Evolutionary conservation across 2,113 vertebrate species (phyloP).

Genomic region (Salvator merianae): DNA sequence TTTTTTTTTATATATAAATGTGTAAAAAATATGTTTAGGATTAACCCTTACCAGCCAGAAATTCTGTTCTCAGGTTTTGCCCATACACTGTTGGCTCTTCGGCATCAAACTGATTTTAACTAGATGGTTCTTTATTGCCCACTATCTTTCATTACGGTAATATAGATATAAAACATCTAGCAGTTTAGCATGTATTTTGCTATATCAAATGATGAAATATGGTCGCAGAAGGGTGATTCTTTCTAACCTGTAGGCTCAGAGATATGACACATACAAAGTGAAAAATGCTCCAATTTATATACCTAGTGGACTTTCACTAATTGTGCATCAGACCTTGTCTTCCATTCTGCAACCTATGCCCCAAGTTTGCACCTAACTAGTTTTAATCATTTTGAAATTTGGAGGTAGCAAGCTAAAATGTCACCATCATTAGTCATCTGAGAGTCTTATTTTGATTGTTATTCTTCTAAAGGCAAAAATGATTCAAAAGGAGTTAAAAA

Average conservation of each 20-base stretch:
- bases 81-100: too few relatives aligned
- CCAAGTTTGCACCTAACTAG: not conserved
- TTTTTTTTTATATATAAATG: too few relatives aligned
- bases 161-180: too few relatives aligned
- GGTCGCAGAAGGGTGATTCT: not conserved
- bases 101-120: too few relatives aligned
- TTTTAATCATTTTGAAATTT: not conserved
- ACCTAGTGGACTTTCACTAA: not conserved
- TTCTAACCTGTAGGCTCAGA: too few relatives aligned
- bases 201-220: not conserved
- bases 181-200: not conserved
- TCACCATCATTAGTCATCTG: rapidly evolving
- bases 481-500: not conserved
- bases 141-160: too few relatives aligned
- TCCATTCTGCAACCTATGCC: not conserved
- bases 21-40: too few relatives aligned
- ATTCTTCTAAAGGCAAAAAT: not conserved
- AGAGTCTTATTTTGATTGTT: not conserved
- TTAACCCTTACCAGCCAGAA: too few relatives aligned
- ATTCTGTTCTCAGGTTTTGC: too few relatives aligned
- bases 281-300: not conserved
- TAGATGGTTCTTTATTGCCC: too few relatives aligned
- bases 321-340: not conserved
- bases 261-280: too few relatives aligned
- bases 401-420: not conserved